These are phyloP conservation scores for Pocota personata DNA, from an alignment of 2,888 invertebrate genomes.

Conservation along the genomic window DNA sequence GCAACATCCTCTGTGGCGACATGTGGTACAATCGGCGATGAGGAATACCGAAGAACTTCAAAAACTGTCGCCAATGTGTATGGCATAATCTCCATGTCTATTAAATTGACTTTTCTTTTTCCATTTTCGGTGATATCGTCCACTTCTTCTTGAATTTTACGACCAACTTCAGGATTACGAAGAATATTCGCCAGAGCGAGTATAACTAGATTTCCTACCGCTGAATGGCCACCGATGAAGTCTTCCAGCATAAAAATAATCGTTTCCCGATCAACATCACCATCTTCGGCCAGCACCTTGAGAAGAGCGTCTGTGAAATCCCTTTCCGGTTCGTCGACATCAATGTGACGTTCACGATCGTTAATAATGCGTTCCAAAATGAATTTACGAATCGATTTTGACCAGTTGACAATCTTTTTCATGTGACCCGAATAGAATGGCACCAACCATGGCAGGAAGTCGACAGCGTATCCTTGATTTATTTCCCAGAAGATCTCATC, in stretches of 20 bases:
- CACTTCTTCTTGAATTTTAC: conserved; percentile 87
- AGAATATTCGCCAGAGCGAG: conserved; percentile 87
- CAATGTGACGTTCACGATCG: conserved; percentile 78
- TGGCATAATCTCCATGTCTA: conserved; percentile 87
- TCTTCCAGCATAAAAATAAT: conserved; percentile 91
- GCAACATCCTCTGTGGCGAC: conserved; percentile 89
- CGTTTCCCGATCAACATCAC: conserved; percentile 87
- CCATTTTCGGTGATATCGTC: conserved; percentile 82
- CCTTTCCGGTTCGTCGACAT: conserved; percentile 85
- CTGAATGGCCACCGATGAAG: conserved; percentile 92
- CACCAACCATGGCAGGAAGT: conserved; percentile 90
- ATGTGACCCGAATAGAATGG: conserved; percentile 88
- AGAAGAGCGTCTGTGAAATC: conserved; percentile 91
- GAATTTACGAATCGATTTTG: conserved; percentile 87
- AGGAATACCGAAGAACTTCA: conserved; percentile 89
- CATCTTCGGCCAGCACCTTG: conserved; percentile 86
- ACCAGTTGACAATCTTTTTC: conserved; percentile 87
- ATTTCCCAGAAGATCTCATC: conserved; percentile 95
- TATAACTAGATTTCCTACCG: conserved; percentile 91
- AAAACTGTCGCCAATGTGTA: conserved; percentile 91
- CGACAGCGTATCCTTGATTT: conserved; percentile 92
- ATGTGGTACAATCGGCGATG: conserved; percentile 94
- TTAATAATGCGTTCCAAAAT: conserved; percentile 88
- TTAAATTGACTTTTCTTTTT: conserved; percentile 84
- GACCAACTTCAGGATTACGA: conserved; percentile 86